A percentile compares a stretch with the other conserved stretches of the same genome.
These are phyloP conservation scores for Archocentrus centrarchus DNA, from an alignment of 2,113 vertebrate species.

Conservation along the genomic window DNA sequence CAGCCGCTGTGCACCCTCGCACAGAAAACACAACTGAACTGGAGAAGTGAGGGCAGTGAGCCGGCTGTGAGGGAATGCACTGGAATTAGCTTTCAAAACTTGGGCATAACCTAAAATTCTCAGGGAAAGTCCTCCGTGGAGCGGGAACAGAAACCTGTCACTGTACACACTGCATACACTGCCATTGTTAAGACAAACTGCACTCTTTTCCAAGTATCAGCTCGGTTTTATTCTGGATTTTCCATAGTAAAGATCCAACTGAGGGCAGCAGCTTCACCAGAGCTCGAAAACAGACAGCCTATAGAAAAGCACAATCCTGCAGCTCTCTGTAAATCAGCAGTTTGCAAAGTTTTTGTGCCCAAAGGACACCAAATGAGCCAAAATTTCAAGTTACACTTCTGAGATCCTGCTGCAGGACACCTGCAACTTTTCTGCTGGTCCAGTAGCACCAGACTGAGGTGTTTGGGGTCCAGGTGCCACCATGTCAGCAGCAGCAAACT, in stretches of 20 bases:
- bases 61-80: accelerated
- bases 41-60: neutral
- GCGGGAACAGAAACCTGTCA: neutral
- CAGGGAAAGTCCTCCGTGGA: neutral
- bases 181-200: neutral
- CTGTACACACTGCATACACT: neutral
- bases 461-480: neutral
- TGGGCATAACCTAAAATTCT: neutral
- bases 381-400: neutral
- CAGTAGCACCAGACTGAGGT: neutral
- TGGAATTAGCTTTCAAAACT: neutral
- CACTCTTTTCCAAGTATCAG: neutral
- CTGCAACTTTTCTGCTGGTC: neutral
- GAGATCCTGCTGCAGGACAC: neutral
- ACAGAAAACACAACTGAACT: slow-evolving; percentile 8
- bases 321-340: too few species aligned
- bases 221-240: neutral
- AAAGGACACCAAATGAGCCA: neutral
- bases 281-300: neutral
- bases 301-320: too few species aligned
- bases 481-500: accelerated
- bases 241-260: neutral
- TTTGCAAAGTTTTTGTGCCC: neutral
- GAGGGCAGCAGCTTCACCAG: neutral
- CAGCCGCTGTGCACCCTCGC: neutral